Evolutionary conservation across 2,888 invertebrate species (phyloP), one percentile per base, ranked within the genome.

Genomic region (Ophion obscuratus): DNA sequence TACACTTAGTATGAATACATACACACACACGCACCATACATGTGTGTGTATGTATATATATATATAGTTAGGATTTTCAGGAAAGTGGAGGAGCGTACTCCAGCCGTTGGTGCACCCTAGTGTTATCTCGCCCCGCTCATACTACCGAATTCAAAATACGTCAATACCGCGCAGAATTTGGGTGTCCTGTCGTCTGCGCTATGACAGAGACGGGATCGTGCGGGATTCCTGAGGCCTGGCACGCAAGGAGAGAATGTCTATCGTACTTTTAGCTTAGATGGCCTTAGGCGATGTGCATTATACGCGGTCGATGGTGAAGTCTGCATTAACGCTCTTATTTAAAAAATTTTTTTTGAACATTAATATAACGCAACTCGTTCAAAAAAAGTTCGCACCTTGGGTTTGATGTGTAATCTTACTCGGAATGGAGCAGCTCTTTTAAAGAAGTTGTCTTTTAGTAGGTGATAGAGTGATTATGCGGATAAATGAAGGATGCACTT

Each of bases 131-230:
- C 78, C 82, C 77, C 67, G 74, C 82, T 86, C 83, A 68, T 76
- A 73, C 84, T 78, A 73, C 24, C 66, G 86, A 88, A 90, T 91
- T 91, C 91, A 90, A 91, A 92, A 90, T 91, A 91, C 92, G 90
- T 91, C 91, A 91, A 91, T 90, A 92, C 88, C 87, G 87, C 88
- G 79, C 86, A 87, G 82, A 85, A 90, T 90, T 87, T 78, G 79
- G 75, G 84, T 87, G 87, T 88, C 88, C 67, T 61, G 20, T 76
- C 14, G 44, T 47, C 53, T 67, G 83, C 57, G 75, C 81, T 57
- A 36, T 70, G 80, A 70, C 75, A 80, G 68, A 71, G 74, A 20
- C 61, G 40, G 74, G 80, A 67, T 80, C 67, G 57, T 44, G 70
- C 75, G 83, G 78, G 74, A 85, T 76, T 80, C 64, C 74, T 79